These are phyloP conservation scores for Pseudorectes ferrugineus DNA, from an alignment of 2,113 vertebrate species.

Conservation along the genomic window DNA sequence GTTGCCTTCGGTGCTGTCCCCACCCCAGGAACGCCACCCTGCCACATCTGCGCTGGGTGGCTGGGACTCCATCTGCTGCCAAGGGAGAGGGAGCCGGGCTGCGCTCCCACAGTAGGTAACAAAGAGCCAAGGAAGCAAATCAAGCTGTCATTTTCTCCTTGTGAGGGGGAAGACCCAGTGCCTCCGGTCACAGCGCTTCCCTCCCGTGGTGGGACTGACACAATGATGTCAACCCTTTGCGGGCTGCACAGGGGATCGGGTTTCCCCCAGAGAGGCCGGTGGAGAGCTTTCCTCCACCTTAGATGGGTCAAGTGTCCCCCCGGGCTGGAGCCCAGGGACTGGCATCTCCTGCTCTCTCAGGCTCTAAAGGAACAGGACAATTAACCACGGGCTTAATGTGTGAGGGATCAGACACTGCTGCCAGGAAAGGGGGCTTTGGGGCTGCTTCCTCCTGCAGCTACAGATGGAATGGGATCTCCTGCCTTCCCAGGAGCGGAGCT, in stretches of 20 bases:
- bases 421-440: background rate
- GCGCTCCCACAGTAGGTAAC: background rate
- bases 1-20: background rate
- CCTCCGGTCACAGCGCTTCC: background rate
- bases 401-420: background rate
- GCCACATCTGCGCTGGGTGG: background rate
- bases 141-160: slow-evolving; percentile 19
- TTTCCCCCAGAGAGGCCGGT: background rate
- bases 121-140: slow-evolving; percentile 34
- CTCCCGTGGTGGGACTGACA: background rate
- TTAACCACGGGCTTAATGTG: background rate
- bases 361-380: background rate
- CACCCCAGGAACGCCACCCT: background rate
- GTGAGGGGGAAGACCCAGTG: background rate
- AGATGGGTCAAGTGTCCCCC: background rate
- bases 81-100: background rate
- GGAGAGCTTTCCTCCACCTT: slow-evolving; percentile 21
- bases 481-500: background rate
- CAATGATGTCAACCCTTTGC: slow-evolving; percentile 15
- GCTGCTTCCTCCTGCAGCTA: background rate
- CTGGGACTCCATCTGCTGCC: background rate
- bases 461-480: background rate
- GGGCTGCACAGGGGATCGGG: background rate
- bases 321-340: background rate
- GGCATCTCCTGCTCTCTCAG: background rate